A percentile compares a stretch with the other conserved stretches of the same genome.
These are phyloP conservation scores for Tipula confusa DNA, from an alignment of 2,888 invertebrate genomes.

Conservation along the genomic window DNA sequence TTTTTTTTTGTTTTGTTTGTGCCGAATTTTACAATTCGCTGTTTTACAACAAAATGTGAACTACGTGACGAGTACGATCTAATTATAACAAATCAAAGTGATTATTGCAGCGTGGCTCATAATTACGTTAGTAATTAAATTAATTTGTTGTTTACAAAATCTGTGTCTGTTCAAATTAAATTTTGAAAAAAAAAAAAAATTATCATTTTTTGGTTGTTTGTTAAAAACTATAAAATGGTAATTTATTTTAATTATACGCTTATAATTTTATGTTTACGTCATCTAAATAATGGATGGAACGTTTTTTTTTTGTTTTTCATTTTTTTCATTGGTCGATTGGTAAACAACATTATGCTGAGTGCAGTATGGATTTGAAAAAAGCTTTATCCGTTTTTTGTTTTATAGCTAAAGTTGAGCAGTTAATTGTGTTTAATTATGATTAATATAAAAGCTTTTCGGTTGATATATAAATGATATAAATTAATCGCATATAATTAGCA, in stretches of 20 bases:
- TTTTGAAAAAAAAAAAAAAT: too few species aligned
- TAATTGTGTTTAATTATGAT: not conserved
- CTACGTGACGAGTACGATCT: not conserved
- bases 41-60: not conserved
- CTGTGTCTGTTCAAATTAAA: not conserved
- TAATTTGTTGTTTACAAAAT: conserved; percentile 1
- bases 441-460: not conserved
- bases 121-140: not conserved
- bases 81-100: conserved; percentile 6
- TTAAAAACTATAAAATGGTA: not conserved
- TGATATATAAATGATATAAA: not conserved
- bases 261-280: not conserved
- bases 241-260: conserved; percentile 1
- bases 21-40: too few species aligned
- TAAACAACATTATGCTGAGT: not conserved
- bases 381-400: not conserved
- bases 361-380: not conserved
- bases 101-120: not conserved
- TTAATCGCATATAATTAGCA: not conserved
- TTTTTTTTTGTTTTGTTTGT: not conserved
- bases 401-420: not conserved
- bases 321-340: not conserved
- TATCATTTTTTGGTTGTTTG: not conserved
- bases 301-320: too few species aligned
- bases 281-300: not conserved